These are phyloP conservation scores for Petrophora chlorosata DNA, from an alignment of 2,888 invertebrate species.

Conservation along the genomic window DNA sequence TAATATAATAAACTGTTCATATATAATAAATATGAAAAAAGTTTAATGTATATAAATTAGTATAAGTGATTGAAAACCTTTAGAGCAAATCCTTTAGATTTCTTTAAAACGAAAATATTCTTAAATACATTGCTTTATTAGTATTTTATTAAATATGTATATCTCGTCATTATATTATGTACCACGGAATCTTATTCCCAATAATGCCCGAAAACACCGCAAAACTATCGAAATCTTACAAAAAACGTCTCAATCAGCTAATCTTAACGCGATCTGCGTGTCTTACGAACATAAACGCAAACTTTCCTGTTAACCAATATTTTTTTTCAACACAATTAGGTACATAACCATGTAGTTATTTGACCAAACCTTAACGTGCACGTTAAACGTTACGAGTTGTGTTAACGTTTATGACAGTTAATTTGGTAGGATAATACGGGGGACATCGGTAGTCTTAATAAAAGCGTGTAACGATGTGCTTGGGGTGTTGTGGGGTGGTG, in stretches of 20 bases:
- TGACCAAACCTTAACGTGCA: slow-evolving; percentile 8
- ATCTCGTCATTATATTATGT: too few species aligned
- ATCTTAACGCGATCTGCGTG: not conserved
- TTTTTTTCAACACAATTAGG: slow-evolving; percentile 3
- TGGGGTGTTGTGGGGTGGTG: slow-evolving; percentile 47
- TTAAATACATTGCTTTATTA: too few species aligned
- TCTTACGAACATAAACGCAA: not conserved
- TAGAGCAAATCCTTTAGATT: too few species aligned
- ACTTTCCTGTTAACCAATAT: not conserved
- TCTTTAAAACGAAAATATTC: too few species aligned
- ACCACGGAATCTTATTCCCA: too few species aligned
- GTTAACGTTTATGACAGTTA: slow-evolving; percentile 80
- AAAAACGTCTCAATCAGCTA: not conserved
- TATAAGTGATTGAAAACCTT: too few species aligned
- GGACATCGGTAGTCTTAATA: slow-evolving; percentile 69
- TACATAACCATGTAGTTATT: slow-evolving; percentile 7
- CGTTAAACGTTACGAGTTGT: slow-evolving; percentile 57
- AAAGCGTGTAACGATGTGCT: slow-evolving; percentile 64
- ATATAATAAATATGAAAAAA: too few species aligned
- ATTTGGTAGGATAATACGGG: slow-evolving; percentile 67
- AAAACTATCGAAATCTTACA: too few species aligned
- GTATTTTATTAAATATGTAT: too few species aligned
- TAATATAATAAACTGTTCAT: too few species aligned
- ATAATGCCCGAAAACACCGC: too few species aligned
- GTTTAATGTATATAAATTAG: too few species aligned